Conservation (phyloP, 2,888 invertebrate genomes). For the Caenorhabditis panamensis region DNA sequence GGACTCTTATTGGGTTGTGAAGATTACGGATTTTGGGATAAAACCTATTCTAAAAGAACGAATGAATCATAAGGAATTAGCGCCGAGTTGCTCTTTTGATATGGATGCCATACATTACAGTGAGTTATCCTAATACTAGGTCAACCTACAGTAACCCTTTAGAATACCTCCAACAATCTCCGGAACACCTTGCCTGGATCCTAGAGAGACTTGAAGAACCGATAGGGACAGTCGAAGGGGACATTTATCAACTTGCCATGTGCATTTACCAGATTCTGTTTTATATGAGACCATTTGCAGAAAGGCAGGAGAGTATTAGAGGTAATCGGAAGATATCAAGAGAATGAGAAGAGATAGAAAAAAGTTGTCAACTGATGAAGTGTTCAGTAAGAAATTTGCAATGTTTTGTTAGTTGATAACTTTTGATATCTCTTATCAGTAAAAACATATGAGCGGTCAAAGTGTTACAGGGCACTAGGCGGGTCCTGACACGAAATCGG, state of each 20-base stretch:
- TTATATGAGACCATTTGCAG: conserved; percentile 66
- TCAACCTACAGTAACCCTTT: not conserved
- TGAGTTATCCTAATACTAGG: conserved; percentile 4
- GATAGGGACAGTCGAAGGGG: conserved; percentile 53
- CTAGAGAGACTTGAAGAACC: conserved; percentile 55
- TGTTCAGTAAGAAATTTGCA: not conserved
- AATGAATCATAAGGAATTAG: conserved; percentile 60
- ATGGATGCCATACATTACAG: conserved; percentile 51
- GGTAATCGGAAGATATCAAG: conserved; percentile 26
- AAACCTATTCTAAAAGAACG: conserved; percentile 59
- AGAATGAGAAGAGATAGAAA: too few species aligned
- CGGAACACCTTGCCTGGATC: conserved; percentile 58
- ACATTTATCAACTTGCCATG: conserved; percentile 73
- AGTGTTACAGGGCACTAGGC: too few species aligned
- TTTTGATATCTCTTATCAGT: not conserved
- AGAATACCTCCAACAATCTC: conserved; percentile 70
- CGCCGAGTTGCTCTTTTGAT: conserved; percentile 27
- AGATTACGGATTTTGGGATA: conserved; percentile 71
- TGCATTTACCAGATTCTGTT: conserved; percentile 70
- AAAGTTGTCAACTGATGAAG: not conserved
- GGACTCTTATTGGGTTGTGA: conserved; percentile 73
- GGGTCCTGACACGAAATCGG: too few species aligned
- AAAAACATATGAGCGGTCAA: too few species aligned
- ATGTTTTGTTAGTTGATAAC: not conserved
- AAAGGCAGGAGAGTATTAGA: conserved; percentile 54